Evolutionary conservation across 2,113 vertebrate genomes (phyloP).

Genomic region (Raphicerus campestris): DNA sequence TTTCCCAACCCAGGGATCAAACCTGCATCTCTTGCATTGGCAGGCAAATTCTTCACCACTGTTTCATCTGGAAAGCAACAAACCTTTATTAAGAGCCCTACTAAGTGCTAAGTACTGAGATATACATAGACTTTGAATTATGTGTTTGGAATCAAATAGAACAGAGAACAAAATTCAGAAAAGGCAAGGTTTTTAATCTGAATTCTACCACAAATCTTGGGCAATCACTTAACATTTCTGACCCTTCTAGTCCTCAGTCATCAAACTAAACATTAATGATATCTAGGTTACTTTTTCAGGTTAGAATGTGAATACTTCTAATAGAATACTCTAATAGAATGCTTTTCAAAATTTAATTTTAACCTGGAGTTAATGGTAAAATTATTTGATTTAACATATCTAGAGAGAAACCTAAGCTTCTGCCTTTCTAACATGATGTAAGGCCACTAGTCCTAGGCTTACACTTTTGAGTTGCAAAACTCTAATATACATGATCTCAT

Average conservation of each 20-base stretch:
- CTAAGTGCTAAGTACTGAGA: not conserved
- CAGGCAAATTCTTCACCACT: not conserved
- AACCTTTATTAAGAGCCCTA: not conserved
- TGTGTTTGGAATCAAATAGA: not conserved
- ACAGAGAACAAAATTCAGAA: not conserved
- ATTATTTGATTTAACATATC: not conserved
- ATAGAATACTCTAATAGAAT: not conserved
- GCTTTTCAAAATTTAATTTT: not conserved
- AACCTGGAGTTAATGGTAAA: not conserved
- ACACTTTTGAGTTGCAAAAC: not conserved
- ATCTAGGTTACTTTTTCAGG: not conserved
- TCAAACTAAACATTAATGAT: not conserved
- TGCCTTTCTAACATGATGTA: not conserved
- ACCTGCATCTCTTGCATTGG: not conserved
- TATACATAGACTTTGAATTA: not conserved
- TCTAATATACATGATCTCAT: not conserved
- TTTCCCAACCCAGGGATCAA: not conserved
- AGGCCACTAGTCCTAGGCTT: not conserved
- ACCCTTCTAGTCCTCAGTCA: not conserved
- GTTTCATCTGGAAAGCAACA: not conserved
- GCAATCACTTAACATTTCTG: not conserved
- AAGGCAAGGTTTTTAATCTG: not conserved
- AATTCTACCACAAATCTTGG: not conserved
- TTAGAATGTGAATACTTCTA: not conserved
- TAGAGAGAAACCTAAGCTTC: not conserved